Percentiles rank a stretch among this genome's conserved stretches.
phyloP scores from a whole-genome alignment of 2,888 invertebrate species.

The Xestia rhomboidea region DNA sequence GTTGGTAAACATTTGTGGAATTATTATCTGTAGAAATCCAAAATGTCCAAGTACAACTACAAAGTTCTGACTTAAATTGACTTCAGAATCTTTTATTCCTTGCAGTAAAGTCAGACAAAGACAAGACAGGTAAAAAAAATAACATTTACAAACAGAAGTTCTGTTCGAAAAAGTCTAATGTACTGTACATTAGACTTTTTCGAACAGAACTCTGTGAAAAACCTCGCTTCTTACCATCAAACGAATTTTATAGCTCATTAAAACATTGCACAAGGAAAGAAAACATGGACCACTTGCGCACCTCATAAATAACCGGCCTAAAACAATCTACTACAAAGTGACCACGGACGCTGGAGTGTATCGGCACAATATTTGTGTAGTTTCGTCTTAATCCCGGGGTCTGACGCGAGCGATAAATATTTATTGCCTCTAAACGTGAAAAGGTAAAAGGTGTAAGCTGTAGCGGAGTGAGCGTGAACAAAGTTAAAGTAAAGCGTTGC shows the following conservation, averaged over 20 bases:
- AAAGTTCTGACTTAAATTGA: not conserved
- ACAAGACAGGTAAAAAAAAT: too few species aligned
- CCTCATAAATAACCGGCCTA: constrained; percentile 60
- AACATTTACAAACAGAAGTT: too few species aligned
- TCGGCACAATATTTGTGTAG: constrained; percentile 76
- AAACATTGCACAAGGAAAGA: constrained; percentile 54
- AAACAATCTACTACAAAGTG: constrained; percentile 72
- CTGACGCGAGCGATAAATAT: constrained; percentile 84
- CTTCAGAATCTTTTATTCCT: not conserved
- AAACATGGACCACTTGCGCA: constrained; percentile 46
- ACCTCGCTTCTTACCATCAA: constrained; percentile 34
- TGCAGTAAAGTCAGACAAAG: too few species aligned
- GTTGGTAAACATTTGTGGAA: not conserved
- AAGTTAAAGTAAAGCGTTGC: not conserved
- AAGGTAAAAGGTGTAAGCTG: constrained; percentile 28
- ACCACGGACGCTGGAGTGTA: constrained; percentile 64
- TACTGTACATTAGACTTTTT: not conserved
- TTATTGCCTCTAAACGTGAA: constrained; percentile 81
- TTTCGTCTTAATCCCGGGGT: constrained; percentile 81
- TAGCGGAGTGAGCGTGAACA: constrained; percentile 10
- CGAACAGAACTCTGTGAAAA: not conserved
- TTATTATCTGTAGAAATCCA: not conserved
- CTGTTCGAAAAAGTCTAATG: too few species aligned
- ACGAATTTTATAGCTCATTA: constrained; percentile 55
- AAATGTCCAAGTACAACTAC: not conserved